Percentiles rank a stretch among this genome's conserved stretches.
Evolutionary conservation across 1,140 invertebrate species (phyloP).

Genomic region (Arctopsyche grandis): DNA sequence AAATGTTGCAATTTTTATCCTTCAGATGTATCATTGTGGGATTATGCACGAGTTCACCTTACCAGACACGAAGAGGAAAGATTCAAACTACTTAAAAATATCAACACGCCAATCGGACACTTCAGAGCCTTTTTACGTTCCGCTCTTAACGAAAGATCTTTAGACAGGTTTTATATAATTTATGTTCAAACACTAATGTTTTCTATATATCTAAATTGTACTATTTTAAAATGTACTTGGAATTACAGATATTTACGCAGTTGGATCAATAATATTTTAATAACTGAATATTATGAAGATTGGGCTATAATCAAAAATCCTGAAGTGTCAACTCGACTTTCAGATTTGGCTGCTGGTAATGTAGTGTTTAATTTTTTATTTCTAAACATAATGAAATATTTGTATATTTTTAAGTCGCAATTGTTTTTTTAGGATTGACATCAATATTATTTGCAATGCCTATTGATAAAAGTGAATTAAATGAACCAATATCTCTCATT

Average conservation of each 20-base stretch:
- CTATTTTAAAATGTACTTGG: conserved; percentile 47
- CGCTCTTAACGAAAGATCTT: conserved; percentile 86
- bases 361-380: conserved; percentile 2
- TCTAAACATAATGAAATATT: conserved; percentile 45
- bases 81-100: conserved; percentile 81
- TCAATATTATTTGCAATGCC: conserved; percentile 91
- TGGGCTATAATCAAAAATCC: conserved; percentile 84
- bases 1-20: conserved; percentile 68
- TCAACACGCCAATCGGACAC: conserved; percentile 83
- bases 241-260: conserved; percentile 73
- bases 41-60: conserved; percentile 75
- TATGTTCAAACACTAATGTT: too few species aligned
- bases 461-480: conserved; percentile 86
- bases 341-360: conserved; percentile 83
- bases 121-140: conserved; percentile 89
- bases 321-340: conserved; percentile 78
- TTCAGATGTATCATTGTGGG: conserved; percentile 72
- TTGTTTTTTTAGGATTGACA: conserved; percentile 73
- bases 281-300: conserved; percentile 83
- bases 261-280: conserved; percentile 74
- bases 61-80: conserved; percentile 89
- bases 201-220: background rate
- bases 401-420: conserved; percentile 46
- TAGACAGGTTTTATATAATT: conserved; percentile 75
- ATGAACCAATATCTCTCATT: conserved; percentile 66